phyloP scores from a whole-genome alignment of 2,113 vertebrate species.

The Festucalex cinctus region DNA sequence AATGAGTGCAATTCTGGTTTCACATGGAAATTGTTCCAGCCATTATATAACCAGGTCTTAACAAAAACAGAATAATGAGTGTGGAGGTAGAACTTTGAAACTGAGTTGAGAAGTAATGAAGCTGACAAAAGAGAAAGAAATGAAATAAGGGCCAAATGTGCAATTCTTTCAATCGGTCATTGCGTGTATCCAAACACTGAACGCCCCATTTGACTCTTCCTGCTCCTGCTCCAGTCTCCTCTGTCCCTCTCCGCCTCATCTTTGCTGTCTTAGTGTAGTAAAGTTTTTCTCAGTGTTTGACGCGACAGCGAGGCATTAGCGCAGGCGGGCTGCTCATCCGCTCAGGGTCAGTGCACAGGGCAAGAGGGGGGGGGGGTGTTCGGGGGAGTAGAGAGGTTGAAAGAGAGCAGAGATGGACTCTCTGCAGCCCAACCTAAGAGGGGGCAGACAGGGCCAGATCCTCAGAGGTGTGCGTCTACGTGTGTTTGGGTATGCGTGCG shows the following conservation, averaged over 20 bases:
- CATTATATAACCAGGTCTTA: neutral
- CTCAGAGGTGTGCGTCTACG: conserved; percentile 52
- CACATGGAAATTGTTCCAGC: neutral
- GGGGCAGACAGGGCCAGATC: conserved; percentile 71
- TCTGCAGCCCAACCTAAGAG: conserved; percentile 65
- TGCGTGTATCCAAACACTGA: too few species aligned
- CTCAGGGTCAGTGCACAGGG: conserved; percentile 77
- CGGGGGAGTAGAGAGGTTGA: conserved; percentile 28
- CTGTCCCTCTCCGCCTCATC: conserved; percentile 58
- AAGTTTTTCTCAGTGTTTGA: conserved; percentile 70
- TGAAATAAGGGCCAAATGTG: neutral
- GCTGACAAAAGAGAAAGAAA: too few species aligned
- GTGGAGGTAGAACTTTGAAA: neutral
- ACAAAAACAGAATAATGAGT: neutral
- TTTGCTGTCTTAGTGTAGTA: conserved; percentile 61
- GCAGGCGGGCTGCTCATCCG: conserved; percentile 71
- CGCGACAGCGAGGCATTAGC: conserved; percentile 72
- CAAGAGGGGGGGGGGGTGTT: conserved; percentile 58
- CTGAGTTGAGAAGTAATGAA: neutral
- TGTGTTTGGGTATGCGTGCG: conserved; percentile 36
- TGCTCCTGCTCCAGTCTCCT: conserved; percentile 26
- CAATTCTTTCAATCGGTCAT: neutral
- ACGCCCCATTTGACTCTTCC: too few species aligned
- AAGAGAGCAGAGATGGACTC: conserved; percentile 52
- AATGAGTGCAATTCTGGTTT: neutral